Evolutionary conservation across 2,113 vertebrate genomes (phyloP).

Genomic region (Apeltes quadracus): DNA sequence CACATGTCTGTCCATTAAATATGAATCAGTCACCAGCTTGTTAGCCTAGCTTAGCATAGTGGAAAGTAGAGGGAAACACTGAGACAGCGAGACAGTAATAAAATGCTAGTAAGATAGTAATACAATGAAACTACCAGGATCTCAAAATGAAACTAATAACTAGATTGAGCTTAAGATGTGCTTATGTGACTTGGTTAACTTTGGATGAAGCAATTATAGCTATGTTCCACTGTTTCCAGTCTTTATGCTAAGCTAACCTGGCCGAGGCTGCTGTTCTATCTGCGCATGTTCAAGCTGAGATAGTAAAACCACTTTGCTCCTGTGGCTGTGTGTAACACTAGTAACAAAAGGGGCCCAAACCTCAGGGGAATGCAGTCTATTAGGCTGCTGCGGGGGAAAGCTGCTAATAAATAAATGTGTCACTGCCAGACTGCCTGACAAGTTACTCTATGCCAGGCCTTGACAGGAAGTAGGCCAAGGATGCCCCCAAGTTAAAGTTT

Average conservation of each 20-base stretch:
- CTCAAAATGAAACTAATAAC: neutral
- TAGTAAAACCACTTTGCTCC: constrained; percentile 28
- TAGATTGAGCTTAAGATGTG: neutral
- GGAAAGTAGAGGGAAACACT: neutral
- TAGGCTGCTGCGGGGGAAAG: constrained; percentile 19
- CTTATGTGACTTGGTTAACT: neutral
- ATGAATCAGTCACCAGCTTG: neutral
- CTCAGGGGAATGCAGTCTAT: constrained; percentile 33
- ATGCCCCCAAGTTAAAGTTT: constrained; percentile 51
- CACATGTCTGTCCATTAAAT: neutral
- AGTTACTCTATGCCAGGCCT: constrained; percentile 22
- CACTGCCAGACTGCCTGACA: constrained; percentile 24
- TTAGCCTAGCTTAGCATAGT: neutral
- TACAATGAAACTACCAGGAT: neutral
- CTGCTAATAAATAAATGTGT: constrained; percentile 58
- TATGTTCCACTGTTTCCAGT: neutral
- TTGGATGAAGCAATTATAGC: neutral
- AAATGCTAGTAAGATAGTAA: neutral
- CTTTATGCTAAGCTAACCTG: neutral
- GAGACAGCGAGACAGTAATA: neutral
- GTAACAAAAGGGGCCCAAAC: constrained; percentile 34
- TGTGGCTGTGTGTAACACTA: constrained; percentile 47
- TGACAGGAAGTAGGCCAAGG: constrained; percentile 45
- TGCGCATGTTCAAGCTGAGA: neutral
- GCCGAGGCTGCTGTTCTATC: neutral